phyloP scores from a whole-genome alignment of 2,113 vertebrate species.

The Cyrtonyx montezumae region DNA sequence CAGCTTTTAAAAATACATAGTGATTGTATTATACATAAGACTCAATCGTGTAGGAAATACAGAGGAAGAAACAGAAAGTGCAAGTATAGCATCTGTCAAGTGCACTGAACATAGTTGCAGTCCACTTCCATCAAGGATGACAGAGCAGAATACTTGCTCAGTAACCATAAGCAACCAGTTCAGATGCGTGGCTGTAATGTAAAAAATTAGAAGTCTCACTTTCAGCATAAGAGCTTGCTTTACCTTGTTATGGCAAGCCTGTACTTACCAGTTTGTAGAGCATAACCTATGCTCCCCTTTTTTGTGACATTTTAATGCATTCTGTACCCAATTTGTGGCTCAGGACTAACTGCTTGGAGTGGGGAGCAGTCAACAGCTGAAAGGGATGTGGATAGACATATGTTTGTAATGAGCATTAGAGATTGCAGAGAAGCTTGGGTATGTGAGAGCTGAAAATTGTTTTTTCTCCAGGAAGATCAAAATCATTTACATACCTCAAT shows the following conservation, averaged over 20 bases:
- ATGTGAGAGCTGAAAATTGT: not conserved
- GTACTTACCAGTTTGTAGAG: not conserved
- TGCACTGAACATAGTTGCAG: not conserved
- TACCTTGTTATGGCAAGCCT: not conserved
- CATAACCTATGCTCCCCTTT: not conserved
- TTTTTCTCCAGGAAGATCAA: not conserved
- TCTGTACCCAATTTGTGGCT: not conserved
- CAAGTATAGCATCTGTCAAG: not conserved
- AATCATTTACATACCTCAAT: not conserved
- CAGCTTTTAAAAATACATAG: not conserved
- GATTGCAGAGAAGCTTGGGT: not conserved
- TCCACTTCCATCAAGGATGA: not conserved
- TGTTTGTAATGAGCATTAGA: not conserved
- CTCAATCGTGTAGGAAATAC: not conserved
- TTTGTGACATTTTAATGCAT: not conserved
- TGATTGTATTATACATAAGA: not conserved
- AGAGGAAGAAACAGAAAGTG: not conserved
- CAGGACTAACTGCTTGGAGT: not conserved
- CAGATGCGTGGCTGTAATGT: fast-evolving
- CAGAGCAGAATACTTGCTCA: not conserved
- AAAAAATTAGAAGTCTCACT: not conserved
- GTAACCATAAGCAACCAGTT: not conserved
- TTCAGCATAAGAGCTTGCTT: not conserved
- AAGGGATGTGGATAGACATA: not conserved
- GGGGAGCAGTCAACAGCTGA: not conserved